These are phyloP conservation scores for Spodoptera litura DNA, from an alignment of 1,140 invertebrate species.

Conservation along the genomic window DNA sequence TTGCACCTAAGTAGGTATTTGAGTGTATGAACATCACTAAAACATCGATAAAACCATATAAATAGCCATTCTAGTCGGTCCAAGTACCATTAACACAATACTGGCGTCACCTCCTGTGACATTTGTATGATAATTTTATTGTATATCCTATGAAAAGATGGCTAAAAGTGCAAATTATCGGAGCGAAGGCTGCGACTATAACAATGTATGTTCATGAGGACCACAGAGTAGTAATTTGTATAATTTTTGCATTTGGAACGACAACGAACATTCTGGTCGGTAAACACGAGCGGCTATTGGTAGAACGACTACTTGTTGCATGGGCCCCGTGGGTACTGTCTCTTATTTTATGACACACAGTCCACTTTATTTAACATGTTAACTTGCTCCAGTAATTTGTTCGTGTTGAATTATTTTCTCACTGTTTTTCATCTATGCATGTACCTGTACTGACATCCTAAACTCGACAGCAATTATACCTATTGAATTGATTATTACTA, in stretches of 20 bases:
- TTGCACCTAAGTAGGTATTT: neutral
- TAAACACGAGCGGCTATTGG: constrained; percentile 24
- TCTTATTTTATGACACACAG: constrained; percentile 29
- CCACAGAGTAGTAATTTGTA: constrained; percentile 72
- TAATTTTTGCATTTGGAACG: constrained; percentile 71
- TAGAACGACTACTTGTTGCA: constrained; percentile 58
- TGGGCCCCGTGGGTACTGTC: constrained; percentile 15
- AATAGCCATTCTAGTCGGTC: constrained; percentile 12
- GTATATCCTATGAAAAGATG: constrained; percentile 72
- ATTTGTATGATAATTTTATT: constrained; percentile 82
- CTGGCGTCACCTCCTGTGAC: constrained; percentile 55
- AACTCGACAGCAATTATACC: too few relatives aligned
- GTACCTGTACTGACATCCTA: too few relatives aligned
- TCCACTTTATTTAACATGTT: constrained; percentile 26
- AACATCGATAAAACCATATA: constrained; percentile 30
- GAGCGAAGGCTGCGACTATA: constrained; percentile 54
- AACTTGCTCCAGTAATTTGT: constrained; percentile 3
- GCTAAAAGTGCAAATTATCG: constrained; percentile 77
- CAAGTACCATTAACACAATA: constrained; percentile 47
- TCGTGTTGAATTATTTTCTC: neutral
- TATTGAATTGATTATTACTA: too few relatives aligned
- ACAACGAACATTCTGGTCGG: constrained; percentile 21
- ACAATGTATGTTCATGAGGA: constrained; percentile 61
- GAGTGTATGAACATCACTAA: neutral
- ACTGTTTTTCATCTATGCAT: too few relatives aligned